Base-by-base conservation (phyloP, 2,888 invertebrate genomes). In the Agriopis aurantiaria region DNA sequence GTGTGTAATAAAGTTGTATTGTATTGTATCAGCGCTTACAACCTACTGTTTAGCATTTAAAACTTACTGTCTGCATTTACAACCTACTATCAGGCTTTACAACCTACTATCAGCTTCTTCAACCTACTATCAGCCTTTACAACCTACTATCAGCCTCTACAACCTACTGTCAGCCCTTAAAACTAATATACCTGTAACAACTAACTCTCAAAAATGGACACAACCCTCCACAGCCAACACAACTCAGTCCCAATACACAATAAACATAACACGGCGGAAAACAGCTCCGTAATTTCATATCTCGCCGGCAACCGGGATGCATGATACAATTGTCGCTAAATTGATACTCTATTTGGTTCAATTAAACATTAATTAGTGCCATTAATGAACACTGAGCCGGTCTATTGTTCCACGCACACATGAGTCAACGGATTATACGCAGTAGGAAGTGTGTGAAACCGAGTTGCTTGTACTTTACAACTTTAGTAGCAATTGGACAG, bases 331-430 rank as follows among this genome's bases (percentile, higher is more conserved):
- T 92, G 92, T 78, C 86, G 88, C 91, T 92, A 91, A 92, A 92
- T 92, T 92, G 91, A 91, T 91, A 91, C 91, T 91, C 92, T 91
- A 92, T 93, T 93, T 91, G 89, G 91, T 86, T 91, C 93, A 92
- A 93, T 93, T 93, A 91, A 91, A 86, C 90, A 90, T 91, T 92
- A 93, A 93, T 93, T 93, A 92, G 87, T 89, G 88, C 84, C 85
- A 85, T 88, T 91, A 93, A 92, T 92, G 91, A 92, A 92, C 89
- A 89, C 86, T 83, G 88, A 87, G 87, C 87, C 86, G 88, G 82
- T 86, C 84, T 85, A 87, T 85, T 84, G 87, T 87, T 85, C 83
- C 78, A 82, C 82, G 80, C 80, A 73, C 80, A 73, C 52, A 33
- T 83, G 83, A 83, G 76, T 83, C 82, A 80, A 66, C 53, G 66